phyloP scores from a whole-genome alignment of 2,113 vertebrate genomes.

The Mustelus asterias region DNA sequence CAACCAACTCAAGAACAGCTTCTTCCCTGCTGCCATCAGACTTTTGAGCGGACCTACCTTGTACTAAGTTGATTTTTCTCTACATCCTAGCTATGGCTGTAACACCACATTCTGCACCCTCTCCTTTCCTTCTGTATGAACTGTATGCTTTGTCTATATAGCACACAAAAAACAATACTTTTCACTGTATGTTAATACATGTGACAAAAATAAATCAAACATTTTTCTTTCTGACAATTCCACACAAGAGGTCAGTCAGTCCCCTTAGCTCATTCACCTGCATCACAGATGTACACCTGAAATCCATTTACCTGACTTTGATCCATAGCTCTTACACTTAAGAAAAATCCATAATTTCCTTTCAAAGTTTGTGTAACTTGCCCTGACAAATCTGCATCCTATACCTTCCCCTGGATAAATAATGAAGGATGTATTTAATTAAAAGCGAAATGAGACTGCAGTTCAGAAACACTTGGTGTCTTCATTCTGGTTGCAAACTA shows the following conservation, averaged over 20 bases:
- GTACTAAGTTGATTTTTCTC: too few species aligned
- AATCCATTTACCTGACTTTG: neutral
- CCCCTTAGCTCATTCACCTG: neutral
- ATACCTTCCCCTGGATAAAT: neutral
- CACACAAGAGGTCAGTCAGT: neutral
- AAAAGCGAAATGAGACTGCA: neutral
- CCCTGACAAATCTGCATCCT: neutral
- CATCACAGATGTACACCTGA: neutral
- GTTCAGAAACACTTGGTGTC: neutral
- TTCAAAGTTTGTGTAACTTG: neutral
- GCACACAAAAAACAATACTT: too few species aligned
- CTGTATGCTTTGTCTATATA: too few species aligned
- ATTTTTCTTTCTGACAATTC: neutral
- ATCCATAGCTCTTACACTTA: neutral
- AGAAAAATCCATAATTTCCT: neutral
- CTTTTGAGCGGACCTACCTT: too few species aligned
- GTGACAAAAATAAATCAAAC: too few species aligned
- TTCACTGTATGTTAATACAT: too few species aligned
- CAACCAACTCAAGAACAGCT: too few species aligned
- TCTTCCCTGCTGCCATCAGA: too few species aligned
- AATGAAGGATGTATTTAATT: neutral
- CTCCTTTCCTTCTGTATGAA: too few species aligned
- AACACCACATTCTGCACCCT: too few species aligned
- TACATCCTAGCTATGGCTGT: too few species aligned
- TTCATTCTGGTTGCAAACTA: neutral